Conservation (phyloP, 2,113 vertebrate genomes). For the Psophia crepitans region DNA sequence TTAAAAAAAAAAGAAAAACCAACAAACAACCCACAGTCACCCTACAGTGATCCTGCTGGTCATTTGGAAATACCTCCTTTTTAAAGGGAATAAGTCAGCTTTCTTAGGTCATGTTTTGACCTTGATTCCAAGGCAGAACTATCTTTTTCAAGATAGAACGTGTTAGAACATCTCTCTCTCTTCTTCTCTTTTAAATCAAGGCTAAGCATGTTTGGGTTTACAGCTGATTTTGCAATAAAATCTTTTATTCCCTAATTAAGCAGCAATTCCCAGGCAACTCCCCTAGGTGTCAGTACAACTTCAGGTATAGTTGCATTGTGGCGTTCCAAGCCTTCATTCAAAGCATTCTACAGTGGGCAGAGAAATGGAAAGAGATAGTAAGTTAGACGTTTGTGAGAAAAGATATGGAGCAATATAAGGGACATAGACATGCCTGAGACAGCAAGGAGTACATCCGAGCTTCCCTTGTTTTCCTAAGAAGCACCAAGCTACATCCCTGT, state of each 20-base stretch:
- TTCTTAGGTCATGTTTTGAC: background rate
- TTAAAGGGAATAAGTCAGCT: background rate
- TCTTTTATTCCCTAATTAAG: background rate
- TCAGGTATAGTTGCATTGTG: background rate
- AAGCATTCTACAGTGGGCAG: background rate
- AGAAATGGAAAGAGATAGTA: background rate
- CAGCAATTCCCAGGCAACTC: background rate
- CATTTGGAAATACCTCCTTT: background rate
- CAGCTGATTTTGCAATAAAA: background rate
- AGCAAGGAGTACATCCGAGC: background rate
- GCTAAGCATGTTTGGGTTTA: background rate
- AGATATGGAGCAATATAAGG: background rate
- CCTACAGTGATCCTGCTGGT: background rate
- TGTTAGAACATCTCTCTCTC: background rate
- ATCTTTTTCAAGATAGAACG: background rate
- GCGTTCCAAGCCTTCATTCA: background rate
- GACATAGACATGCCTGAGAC: background rate
- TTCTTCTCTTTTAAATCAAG: background rate
- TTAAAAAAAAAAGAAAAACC: background rate
- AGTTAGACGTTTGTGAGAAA: background rate
- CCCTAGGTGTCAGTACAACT: constrained; percentile 72
- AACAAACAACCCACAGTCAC: background rate
- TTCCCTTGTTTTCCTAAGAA: background rate
- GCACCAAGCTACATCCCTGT: background rate
- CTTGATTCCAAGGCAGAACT: background rate